Evolutionary conservation across 35 echinoderm and acorn worm genomes (phyloP), one percentile per base, ranked within the genome.

Genomic region (Anneissia japonica): DNA sequence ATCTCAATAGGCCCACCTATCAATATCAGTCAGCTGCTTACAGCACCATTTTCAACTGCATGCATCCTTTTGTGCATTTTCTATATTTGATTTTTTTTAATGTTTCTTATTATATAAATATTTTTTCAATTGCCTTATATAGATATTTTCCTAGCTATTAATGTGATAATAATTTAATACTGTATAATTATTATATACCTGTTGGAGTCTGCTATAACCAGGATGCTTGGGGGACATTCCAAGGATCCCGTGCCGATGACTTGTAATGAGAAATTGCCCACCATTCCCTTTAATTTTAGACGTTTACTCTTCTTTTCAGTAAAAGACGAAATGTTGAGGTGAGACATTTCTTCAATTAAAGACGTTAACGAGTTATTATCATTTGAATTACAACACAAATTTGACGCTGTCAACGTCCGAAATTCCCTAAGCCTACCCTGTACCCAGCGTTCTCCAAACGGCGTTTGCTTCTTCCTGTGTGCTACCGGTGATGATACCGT

Each of bases 181-280:
- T 79, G 2, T 31, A 17, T 77, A 32, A 21, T 21, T 32, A 77
- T 77, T 13, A 10, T 19, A 5, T 82, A 89, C 87, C 87, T 89
- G 81, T 79, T 82, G 23, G 78, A 81, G 35, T 89, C 79, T 33
- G 87, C 46, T 75, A 75, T 40, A 33, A 89, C 55, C 9, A 89
- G 35, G n/a, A 89, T 26, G 29, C 79, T 82, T 26, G 87, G 75
- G 16, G 87, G 87, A 36, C 79, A 82, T 35, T 89, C 79, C 36
- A 72, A 43, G 28, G 80, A 81, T 46, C 87, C 87, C 32, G 87
- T 82, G 37, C 87, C 87, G 74, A 89, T 81, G 32, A 89, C 82
- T 36, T 89, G 87, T 32, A 77, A 72, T 75, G 87, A 74, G 31
- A 89, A 37, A 43, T 73, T 82, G 11, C 51, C 51, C 11, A 64